Conservation (phyloP, 2,797 vertebrate genomes). For the Champsocephalus esox region DNA sequence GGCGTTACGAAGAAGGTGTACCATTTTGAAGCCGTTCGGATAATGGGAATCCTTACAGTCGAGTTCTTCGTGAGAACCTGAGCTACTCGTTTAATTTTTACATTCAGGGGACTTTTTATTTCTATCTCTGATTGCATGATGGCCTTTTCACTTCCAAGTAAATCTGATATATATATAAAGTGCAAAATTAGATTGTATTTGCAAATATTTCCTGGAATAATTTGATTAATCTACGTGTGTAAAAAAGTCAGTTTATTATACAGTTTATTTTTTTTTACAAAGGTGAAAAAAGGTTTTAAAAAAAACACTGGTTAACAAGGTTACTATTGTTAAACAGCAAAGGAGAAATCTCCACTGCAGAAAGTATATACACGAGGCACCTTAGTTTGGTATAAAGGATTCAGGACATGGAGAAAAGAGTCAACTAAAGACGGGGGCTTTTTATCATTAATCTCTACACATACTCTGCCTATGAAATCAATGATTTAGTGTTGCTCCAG, state of each 20-base stretch:
- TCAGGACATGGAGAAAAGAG: constrained; percentile 67
- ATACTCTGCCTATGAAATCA: constrained; percentile 38
- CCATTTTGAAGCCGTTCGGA: constrained; percentile 46
- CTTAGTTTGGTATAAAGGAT: constrained; percentile 87
- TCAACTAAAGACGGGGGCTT: constrained; percentile 22
- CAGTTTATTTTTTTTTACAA: constrained; percentile 80
- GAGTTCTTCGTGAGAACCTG: constrained; percentile 79
- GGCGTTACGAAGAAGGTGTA: constrained; percentile 39
- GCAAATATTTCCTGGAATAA: constrained; percentile 86
- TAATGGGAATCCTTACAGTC: constrained; percentile 47
- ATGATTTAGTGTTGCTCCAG: constrained; percentile 61
- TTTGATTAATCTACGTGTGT: constrained; percentile 76
- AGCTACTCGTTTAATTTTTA: constrained; percentile 64
- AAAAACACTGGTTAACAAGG: constrained; percentile 83
- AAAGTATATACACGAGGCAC: constrained; percentile 88
- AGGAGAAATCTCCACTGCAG: constrained; percentile 75
- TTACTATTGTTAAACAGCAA: constrained; percentile 78
- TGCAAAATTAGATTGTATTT: constrained; percentile 90
- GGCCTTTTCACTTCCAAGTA: constrained; percentile 77
- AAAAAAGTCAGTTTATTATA: constrained; percentile 86
- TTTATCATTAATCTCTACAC: constrained; percentile 23
- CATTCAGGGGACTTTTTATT: constrained; percentile 73
- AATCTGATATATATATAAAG: constrained; percentile 85
- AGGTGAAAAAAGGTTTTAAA: constrained; percentile 77
- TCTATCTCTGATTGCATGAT: constrained; percentile 67